Base-by-base conservation (phyloP, 2,113 vertebrate genomes). In the Oophaga pumilio region DNA sequence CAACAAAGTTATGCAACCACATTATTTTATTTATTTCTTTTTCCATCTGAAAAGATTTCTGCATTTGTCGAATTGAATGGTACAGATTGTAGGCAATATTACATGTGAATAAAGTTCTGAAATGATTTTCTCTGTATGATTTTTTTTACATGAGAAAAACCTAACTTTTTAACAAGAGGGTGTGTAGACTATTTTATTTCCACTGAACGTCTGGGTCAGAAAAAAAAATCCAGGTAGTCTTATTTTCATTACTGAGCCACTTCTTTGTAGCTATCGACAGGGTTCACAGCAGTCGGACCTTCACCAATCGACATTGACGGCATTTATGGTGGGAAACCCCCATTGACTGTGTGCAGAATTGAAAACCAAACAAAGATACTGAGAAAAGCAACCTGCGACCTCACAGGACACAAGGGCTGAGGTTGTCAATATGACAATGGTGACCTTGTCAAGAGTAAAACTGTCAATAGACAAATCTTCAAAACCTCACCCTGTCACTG, bases 391-490 rank as follows among this genome's bases (percentile, higher is more conserved):
- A 57, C 76, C 22, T 17, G 76, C 12, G 53, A 79, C 53, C n/a
- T 13, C 69, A 13, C 50, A 73, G 26, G 69, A 78, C 22, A 53
- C 5, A 15, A 59, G 52, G 22, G 24, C 26, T n/a, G 53, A 50
- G 7, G 33, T 49, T 49, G 71, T 74, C 43, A 74, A 49, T 74
- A 22, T 18, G 22, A 74, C 71, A 74, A 74, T 74, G 43, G 71
- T 22, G 71, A 74, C 33, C 43, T 74, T 74, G 71, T 74, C 71
- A 50, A 50, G 33, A 17, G 33, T 50, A 74, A 74, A 74, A 12
- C 71, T 50, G 71, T 50, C 71, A 74, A 74, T 74, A 22, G 52
- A 59, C 53, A 79, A 79, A 79, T 79, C 76, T 79, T 56, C 53
- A 79, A 59, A 79, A 57, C 53, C 53, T 26, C 1, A 24, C 53